Base-by-base conservation (phyloP, 2,113 vertebrate genomes). In the Saimiri boliviensis region DNA sequence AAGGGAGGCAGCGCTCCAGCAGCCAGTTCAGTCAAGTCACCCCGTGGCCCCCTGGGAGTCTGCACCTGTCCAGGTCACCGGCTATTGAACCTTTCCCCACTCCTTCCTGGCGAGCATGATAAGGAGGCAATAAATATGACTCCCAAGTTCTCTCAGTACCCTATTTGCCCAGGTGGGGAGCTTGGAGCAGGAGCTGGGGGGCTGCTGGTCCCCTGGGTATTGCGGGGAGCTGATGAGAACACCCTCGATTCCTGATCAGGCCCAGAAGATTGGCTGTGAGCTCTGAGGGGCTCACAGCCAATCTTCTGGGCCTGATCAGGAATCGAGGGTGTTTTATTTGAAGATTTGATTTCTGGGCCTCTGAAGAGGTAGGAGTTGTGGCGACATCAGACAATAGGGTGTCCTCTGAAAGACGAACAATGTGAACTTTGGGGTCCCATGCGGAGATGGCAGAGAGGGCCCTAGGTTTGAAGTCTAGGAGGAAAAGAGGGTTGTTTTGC, bases 41-140 rank as follows among this genome's bases (percentile, higher is more conserved):
- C 81, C 79, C 47, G 16, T 63, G 37, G 94, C 92, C 97, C 97
- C 93, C 90, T 93, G 95, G 96, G 96, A 97, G 81, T 63, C 86
- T 97, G 96, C 98, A 98, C 98, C 98, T 98, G 98, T 96, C 97
- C 90, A 74, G 95, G 85, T 86, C 76, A 80, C 40, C 6, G 95
- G 88, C 80, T 1, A 95, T 91, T 96, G 89, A 8, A 92, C 93
- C 97, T 94, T 94, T 86, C 91, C 87, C 93, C 86, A 40, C 73
- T 47, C 71, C 81, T 97, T 96, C 86, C 96, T 86, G 86, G 91
- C 37, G 60, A 66, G 77, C 87, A 93, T 86, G 97, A 97, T 98
- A 97, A 97, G 71, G 86, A 45, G 32, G 87, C 85, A 94, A 93
- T 96, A 97, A 97, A 97, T 77, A 86, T 40, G 87, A 79, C 54